Evolutionary conservation across 2,113 vertebrate species (phyloP).

Genomic region (Mustelus asterias): DNA sequence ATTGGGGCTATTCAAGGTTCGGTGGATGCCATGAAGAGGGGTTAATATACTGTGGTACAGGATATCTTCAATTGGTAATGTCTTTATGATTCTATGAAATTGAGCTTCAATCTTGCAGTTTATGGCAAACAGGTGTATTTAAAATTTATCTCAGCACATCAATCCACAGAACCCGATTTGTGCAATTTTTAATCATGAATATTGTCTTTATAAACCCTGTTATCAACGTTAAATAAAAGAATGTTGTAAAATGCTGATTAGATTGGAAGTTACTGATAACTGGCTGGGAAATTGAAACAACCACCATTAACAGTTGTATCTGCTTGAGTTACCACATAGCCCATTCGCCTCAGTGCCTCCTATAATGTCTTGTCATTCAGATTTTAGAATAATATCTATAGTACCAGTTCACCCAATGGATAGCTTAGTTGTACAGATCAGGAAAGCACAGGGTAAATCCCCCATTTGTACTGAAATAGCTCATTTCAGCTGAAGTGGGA

Average conservation of each 20-base stretch:
- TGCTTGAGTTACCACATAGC: not conserved
- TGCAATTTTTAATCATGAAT: not conserved
- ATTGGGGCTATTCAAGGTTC: not conserved
- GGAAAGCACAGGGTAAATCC: not conserved
- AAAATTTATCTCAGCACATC: not conserved
- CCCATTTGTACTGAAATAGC: not conserved
- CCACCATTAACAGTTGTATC: not conserved
- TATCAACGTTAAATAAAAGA: not conserved
- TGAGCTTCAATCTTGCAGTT: not conserved
- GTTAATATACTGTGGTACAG: not conserved
- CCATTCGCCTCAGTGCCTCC: not conserved
- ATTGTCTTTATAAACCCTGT: not conserved
- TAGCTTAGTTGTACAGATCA: not conserved
- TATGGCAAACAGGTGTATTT: not conserved
- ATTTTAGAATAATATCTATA: not conserved
- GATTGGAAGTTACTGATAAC: not conserved
- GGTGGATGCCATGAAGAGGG: not conserved
- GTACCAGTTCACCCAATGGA: not conserved
- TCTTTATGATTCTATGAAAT: not conserved
- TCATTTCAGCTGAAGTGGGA: not conserved
- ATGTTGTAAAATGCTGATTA: not conserved
- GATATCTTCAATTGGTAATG: not conserved
- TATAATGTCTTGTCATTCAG: not conserved
- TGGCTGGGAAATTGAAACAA: not conserved
- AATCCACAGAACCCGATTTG: not conserved